These are phyloP conservation scores for Cephalopterus ornatus DNA, from an alignment of 2,113 vertebrate species.

Conservation along the genomic window DNA sequence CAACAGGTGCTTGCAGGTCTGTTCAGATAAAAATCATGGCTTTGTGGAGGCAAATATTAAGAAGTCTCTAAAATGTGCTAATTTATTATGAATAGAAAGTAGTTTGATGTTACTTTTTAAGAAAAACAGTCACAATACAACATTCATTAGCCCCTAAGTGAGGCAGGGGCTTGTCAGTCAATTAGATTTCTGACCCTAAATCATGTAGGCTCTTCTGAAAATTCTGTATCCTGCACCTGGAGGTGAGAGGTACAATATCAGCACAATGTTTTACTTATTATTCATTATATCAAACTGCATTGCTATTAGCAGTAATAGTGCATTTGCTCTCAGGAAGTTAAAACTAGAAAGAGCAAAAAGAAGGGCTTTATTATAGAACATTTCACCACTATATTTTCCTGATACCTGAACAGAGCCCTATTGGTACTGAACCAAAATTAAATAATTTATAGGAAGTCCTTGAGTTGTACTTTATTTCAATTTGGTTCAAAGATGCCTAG, in stretches of 20 bases:
- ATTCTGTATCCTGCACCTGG: constrained; percentile 54
- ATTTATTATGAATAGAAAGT: constrained; percentile 70
- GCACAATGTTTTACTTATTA: constrained; percentile 34
- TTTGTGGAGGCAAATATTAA: constrained; percentile 68
- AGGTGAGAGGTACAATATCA: constrained; percentile 62
- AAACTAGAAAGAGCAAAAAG: background rate
- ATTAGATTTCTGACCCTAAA: constrained; percentile 49
- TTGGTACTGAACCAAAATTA: background rate
- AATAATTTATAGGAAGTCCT: background rate
- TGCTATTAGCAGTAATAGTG: background rate
- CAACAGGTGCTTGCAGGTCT: constrained; percentile 70
- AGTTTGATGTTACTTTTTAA: constrained; percentile 61
- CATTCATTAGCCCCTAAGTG: constrained; percentile 63
- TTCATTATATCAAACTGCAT: constrained; percentile 28
- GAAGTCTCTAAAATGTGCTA: constrained; percentile 64
- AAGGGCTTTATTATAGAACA: background rate
- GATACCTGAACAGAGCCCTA: background rate
- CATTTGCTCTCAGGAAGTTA: background rate
- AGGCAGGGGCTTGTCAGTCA: constrained; percentile 67
- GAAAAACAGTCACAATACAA: constrained; percentile 67
- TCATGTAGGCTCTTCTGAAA: constrained; percentile 36
- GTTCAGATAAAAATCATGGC: constrained; percentile 62
- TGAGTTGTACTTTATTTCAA: background rate
- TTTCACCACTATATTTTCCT: background rate
- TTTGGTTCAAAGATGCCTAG: background rate